Evolutionary conservation across 2,888 invertebrate genomes (phyloP).

Genomic region (Acronicta psi): DNA sequence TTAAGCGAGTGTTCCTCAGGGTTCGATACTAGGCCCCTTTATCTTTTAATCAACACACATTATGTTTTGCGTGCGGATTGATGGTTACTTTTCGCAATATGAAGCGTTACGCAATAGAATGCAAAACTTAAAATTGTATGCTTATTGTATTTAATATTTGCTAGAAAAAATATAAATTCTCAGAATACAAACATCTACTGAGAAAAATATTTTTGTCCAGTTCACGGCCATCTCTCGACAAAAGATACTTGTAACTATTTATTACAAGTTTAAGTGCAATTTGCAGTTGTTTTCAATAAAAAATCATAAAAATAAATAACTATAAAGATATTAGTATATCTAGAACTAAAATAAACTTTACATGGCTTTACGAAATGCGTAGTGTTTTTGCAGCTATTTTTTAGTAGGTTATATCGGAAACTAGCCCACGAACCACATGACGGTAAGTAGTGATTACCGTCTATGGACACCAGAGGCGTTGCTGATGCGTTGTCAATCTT

Average conservation of each 20-base stretch:
- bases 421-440: too few species aligned
- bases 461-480: too few species aligned
- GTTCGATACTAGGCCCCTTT: background rate
- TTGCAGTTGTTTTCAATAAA: too few species aligned
- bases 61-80: background rate
- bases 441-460: too few species aligned
- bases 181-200: slow-evolving; percentile 14
- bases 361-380: too few species aligned
- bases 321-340: too few species aligned
- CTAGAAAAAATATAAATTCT: slow-evolving; percentile 12
- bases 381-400: too few species aligned
- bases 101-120: background rate
- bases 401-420: too few species aligned
- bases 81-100: background rate
- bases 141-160: background rate
- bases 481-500: too few species aligned
- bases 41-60: background rate
- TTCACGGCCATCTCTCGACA: slow-evolving; percentile 21
- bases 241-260: slow-evolving; percentile 5
- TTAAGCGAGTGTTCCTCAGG: background rate
- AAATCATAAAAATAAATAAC: too few species aligned
- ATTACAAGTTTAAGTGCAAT: background rate
- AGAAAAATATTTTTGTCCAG: slow-evolving; percentile 19
- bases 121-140: background rate
- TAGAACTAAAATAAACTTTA: too few species aligned